phyloP scores from a whole-genome alignment of 2,888 invertebrate genomes.

The Athalia rosae region DNA sequence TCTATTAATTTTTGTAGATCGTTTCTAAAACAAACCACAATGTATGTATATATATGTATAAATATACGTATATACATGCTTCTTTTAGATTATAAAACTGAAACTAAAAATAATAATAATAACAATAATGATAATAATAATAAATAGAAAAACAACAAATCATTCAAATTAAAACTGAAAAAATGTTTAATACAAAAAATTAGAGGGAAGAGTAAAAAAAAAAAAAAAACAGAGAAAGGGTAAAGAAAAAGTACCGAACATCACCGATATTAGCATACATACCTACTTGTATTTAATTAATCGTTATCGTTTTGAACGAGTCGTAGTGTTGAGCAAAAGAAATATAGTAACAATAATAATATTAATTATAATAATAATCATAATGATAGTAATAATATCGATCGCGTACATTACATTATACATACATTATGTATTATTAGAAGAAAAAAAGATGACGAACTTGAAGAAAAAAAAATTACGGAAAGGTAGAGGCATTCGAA shows the following conservation, averaged over 20 bases:
- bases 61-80: neutral
- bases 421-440: constrained; percentile 7
- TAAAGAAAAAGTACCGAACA: neutral
- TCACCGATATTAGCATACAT: constrained; percentile 22
- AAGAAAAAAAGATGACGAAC: neutral
- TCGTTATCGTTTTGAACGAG: constrained; percentile 31
- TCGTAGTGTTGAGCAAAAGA: constrained; percentile 12
- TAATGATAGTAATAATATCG: constrained; percentile 16
- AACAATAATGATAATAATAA: no score
- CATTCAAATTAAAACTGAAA: no score
- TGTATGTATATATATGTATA: neutral
- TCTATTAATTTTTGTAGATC: constrained; percentile 41
- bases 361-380: neutral
- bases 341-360: neutral
- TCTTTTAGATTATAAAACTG: neutral
- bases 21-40: constrained; percentile 19
- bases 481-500: neutral
- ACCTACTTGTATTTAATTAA: constrained; percentile 13
- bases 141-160: no score
- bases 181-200: no score
- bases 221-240: neutral
- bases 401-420: constrained; percentile 18
- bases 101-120: no score
- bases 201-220: neutral
- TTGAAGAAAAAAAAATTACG: neutral